Evolutionary conservation across 2,888 invertebrate genomes (phyloP).

Genomic region (Rhamnusium bicolor): DNA sequence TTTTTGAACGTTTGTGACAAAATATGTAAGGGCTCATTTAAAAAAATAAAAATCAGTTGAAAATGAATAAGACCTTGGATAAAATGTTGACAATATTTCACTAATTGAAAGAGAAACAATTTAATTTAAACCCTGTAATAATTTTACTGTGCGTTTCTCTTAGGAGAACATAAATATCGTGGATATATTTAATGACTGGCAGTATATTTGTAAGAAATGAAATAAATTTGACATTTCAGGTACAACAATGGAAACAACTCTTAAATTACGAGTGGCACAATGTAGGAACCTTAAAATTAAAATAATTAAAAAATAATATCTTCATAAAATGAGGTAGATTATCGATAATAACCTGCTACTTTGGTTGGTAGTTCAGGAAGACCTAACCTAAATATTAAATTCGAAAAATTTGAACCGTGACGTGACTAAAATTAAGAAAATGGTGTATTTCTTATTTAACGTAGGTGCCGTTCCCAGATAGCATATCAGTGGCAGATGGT

Average conservation of each 20-base stretch:
- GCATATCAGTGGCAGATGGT: too few relatives aligned
- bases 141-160: too few relatives aligned
- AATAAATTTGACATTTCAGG: slow-evolving; percentile 57
- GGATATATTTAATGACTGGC: background rate
- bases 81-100: too few relatives aligned
- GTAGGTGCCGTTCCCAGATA: slow-evolving; percentile 65
- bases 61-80: too few relatives aligned
- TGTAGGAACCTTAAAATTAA: slow-evolving; percentile 59
- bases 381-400: slow-evolving; percentile 42
- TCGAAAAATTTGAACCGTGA: slow-evolving; percentile 38
- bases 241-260: slow-evolving; percentile 56
- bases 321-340: slow-evolving; percentile 62
- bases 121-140: too few relatives aligned
- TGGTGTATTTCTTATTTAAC: slow-evolving; percentile 61
- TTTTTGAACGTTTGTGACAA: too few relatives aligned
- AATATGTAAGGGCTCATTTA: too few relatives aligned
- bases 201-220: slow-evolving; percentile 26
- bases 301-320: slow-evolving; percentile 56
- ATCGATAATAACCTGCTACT: slow-evolving; percentile 40
- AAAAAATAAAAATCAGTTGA: too few relatives aligned
- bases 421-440: slow-evolving; percentile 45
- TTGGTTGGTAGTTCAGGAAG: slow-evolving; percentile 42
- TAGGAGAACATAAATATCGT: too few relatives aligned
- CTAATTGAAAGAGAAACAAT: too few relatives aligned
- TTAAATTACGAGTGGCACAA: slow-evolving; percentile 59